phyloP scores from a whole-genome alignment of 2,797 vertebrate genomes.

The Carapus acus region DNA sequence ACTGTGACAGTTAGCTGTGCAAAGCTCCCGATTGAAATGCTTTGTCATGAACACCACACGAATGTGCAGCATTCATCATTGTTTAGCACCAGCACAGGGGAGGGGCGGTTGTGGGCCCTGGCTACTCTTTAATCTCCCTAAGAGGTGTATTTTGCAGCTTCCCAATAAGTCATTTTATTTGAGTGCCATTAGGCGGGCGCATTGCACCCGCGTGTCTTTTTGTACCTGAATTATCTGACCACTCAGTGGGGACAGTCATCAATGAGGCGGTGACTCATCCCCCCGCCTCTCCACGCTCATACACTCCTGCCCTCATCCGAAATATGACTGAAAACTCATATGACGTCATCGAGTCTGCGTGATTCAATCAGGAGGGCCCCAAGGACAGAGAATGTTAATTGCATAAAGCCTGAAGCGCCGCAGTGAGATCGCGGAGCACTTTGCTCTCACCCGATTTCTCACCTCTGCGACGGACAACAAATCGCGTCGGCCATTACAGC shows the following conservation, averaged over 20 bases:
- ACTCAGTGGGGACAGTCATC: constrained; percentile 69
- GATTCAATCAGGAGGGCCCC: constrained; percentile 77
- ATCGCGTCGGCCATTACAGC: background rate
- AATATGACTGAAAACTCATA: constrained; percentile 66
- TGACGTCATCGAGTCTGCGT: constrained; percentile 66
- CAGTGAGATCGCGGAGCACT: constrained; percentile 41
- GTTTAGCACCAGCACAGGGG: constrained; percentile 40
- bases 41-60: constrained; percentile 27
- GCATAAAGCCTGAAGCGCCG: constrained; percentile 56
- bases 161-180: constrained; percentile 74
- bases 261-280: constrained; percentile 71
- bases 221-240: constrained; percentile 72
- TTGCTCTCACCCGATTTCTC: constrained; percentile 28
- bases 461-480: constrained; percentile 2
- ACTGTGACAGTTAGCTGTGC: constrained; percentile 14
- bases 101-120: constrained; percentile 33
- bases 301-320: constrained; percentile 49
- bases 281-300: constrained; percentile 1
- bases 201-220: constrained; percentile 64
- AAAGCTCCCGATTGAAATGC: constrained; percentile 28
- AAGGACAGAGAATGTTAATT: constrained; percentile 78
- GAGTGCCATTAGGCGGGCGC: constrained; percentile 71
- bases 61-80: constrained; percentile 44
- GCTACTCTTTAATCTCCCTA: constrained; percentile 75
- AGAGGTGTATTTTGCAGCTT: constrained; percentile 74